Evolutionary conservation across 2,113 vertebrate genomes (phyloP).

Genomic region (Mungos mungo): DNA sequence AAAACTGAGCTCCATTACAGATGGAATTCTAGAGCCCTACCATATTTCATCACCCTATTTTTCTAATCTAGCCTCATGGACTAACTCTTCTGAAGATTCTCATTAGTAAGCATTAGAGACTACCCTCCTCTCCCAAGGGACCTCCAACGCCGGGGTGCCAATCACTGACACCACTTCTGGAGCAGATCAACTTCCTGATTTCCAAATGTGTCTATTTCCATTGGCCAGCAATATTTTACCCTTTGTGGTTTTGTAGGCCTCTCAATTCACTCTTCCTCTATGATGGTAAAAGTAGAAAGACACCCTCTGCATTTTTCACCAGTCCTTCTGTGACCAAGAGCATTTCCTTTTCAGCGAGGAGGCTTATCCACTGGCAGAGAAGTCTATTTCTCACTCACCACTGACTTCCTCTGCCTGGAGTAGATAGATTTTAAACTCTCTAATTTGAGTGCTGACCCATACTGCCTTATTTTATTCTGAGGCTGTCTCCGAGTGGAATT

Average conservation of each 20-base stretch:
- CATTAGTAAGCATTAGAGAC: not conserved
- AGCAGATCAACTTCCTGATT: slow-evolving; percentile 12
- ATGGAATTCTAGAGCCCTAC: not conserved
- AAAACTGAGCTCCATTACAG: not conserved
- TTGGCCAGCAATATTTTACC: slow-evolving; percentile 54
- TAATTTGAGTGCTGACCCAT: not conserved
- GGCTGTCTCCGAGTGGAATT: not conserved
- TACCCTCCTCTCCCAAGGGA: not conserved
- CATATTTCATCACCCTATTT: not conserved
- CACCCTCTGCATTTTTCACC: slow-evolving; percentile 4
- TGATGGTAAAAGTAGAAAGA: slow-evolving; percentile 32
- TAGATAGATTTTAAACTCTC: not conserved
- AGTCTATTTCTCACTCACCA: not conserved
- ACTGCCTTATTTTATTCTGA: not conserved
- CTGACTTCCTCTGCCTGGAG: not conserved
- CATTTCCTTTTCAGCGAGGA: not conserved
- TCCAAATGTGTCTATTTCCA: slow-evolving; percentile 45
- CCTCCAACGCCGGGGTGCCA: no score
- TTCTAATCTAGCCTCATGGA: not conserved
- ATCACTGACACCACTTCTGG: not conserved
- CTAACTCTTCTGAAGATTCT: not conserved
- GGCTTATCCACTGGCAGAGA: not conserved
- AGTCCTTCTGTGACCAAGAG: not conserved
- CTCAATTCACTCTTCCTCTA: not conserved
- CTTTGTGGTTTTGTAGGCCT: slow-evolving; percentile 51